These are phyloP conservation scores for Salpingus planirostris DNA, from an alignment of 2,888 invertebrate species.

Conservation along the genomic window DNA sequence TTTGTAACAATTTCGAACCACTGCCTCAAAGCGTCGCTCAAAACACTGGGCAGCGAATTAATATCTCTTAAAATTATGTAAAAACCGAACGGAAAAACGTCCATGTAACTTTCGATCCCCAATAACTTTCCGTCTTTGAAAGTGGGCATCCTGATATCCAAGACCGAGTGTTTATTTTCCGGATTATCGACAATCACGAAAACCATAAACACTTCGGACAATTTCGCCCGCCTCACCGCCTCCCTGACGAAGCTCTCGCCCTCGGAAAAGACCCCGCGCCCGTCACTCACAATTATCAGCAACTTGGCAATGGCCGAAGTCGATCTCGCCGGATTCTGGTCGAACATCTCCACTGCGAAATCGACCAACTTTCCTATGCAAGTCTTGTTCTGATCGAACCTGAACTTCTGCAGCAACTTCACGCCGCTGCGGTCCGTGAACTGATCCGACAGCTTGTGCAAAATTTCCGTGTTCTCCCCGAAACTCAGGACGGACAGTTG, in stretches of 20 bases:
- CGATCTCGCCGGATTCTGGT: slow-evolving; percentile 39
- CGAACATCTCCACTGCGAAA: slow-evolving; percentile 63
- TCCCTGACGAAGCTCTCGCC: slow-evolving; percentile 69
- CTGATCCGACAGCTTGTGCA: slow-evolving; percentile 80
- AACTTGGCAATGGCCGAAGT: slow-evolving; percentile 67
- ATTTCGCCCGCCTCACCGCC: slow-evolving; percentile 71
- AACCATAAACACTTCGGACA: slow-evolving; percentile 82
- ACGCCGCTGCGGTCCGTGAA: slow-evolving; percentile 84
- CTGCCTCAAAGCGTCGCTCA: slow-evolving; percentile 93
- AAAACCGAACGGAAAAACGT: slow-evolving; percentile 95
- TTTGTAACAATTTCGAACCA: slow-evolving; percentile 96
- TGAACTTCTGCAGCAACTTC: slow-evolving; percentile 68
- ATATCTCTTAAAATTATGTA: slow-evolving; percentile 91
- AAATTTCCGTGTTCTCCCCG: slow-evolving; percentile 73
- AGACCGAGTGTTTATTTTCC: slow-evolving; percentile 82
- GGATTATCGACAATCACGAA: slow-evolving; percentile 96
- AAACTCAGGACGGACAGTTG: slow-evolving; percentile 87
- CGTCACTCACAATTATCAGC: slow-evolving; percentile 89
- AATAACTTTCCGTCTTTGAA: slow-evolving; percentile 52
- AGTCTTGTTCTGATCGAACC: slow-evolving; percentile 86
- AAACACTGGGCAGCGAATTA: slow-evolving; percentile 74
- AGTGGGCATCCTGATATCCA: slow-evolving; percentile 76
- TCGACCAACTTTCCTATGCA: slow-evolving; percentile 75
- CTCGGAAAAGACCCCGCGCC: slow-evolving; percentile 83
- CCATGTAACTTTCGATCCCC: slow-evolving; percentile 77